Evolutionary conservation across 2,888 invertebrate genomes (phyloP).

Genomic region (Patella pellucida): DNA sequence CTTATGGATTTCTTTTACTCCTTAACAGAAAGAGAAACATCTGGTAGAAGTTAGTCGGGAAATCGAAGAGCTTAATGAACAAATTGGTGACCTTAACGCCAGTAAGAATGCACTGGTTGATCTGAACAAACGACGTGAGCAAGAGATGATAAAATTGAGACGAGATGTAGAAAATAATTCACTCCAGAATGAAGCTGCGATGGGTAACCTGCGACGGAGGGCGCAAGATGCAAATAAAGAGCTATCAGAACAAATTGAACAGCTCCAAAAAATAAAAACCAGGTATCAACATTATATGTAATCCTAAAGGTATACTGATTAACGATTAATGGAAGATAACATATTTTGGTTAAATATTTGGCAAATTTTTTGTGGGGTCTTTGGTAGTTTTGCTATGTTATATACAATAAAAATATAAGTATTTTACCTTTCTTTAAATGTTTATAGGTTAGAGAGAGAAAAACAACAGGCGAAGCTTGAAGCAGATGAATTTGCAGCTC

Average conservation of each 20-base stretch:
- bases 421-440: not conserved
- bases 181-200: not conserved
- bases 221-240: not conserved
- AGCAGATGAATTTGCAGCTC: slow-evolving; percentile 16
- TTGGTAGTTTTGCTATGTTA: too few species aligned
- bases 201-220: not conserved
- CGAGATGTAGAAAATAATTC: not conserved
- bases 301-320: too few species aligned
- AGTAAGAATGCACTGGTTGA: not conserved
- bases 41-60: not conserved
- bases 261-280: not conserved
- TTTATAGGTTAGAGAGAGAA: slow-evolving; percentile 18
- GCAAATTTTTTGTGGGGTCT: too few species aligned
- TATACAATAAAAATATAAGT: too few species aligned
- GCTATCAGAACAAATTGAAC: not conserved
- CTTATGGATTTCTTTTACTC: not conserved
- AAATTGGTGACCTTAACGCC: not conserved
- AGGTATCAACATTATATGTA: not conserved
- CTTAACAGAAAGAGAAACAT: not conserved
- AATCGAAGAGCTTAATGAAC: slow-evolving; percentile 7
- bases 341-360: too few species aligned
- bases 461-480: slow-evolving; percentile 16
- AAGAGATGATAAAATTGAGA: not conserved
- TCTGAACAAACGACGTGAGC: not conserved
- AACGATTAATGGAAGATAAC: too few species aligned